Evolutionary conservation across 2,888 invertebrate genomes (phyloP), one percentile per base, ranked within the genome.

Genomic region (Melipona bicolor): DNA sequence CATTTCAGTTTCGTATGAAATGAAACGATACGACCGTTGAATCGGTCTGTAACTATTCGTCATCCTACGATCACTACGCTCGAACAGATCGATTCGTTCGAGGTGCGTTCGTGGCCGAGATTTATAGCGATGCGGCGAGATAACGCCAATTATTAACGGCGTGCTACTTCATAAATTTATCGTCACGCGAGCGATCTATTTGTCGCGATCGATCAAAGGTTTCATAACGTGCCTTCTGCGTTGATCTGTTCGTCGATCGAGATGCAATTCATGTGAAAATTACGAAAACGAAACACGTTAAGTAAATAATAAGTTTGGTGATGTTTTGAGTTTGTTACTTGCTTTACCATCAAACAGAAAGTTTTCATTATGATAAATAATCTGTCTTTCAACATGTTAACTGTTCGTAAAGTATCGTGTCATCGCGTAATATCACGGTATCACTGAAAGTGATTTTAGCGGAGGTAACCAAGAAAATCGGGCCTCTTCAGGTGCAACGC

Each of bases 121-220:
- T 84, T 84, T 78, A 84, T 62, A n/a, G 19, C 74, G 68, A 75
- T 50, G 56, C 49, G 43, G 59, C 56, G 50, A 21, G 83, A 83
- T 79, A 84, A 79, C 71, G 54, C 32, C 83, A 83, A 84, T 84
- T 78, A 84, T 84, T 72, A 84, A 43, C 78, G 27, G 11, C 73
- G 77, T 21, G 67, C 74, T 54, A 56, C 59, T 72, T 83, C 71
- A 61, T 75, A 67, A 84, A 77, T 77, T 67, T 68, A 65, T 70
- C 69, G 71, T 36, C 77, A n/a, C 36, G 21, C 64, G 69, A 64
- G 27, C 61, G 62, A 62, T 24, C 54, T n/a, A 77, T 83, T 77
- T 73, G 73, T 77, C 82, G 73, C 68, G 73, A 77, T 83, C 77
- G 83, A 76, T 79, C 79, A 62, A 17, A 81, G 69, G 74, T 27